Percentiles rank a stretch among this genome's conserved stretches.
Evolutionary conservation across 2,888 invertebrate genomes (phyloP).

Genomic region (Tetheella fluctuosa): DNA sequence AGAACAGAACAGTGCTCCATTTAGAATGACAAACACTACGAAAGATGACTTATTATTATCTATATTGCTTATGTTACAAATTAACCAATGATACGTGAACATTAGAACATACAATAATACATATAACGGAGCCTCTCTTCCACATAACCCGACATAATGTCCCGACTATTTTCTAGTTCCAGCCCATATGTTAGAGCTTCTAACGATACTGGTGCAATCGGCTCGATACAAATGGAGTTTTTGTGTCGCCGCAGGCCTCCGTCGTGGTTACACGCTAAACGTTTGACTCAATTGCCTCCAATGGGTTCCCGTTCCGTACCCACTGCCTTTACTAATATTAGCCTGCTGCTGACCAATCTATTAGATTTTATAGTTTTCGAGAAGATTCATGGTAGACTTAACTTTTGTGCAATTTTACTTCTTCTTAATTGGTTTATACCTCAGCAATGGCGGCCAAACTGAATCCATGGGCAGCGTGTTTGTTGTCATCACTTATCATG

Average conservation of each 20-base stretch:
- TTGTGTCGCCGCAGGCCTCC: slow-evolving; percentile 55
- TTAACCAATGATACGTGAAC: no score
- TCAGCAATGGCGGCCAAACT: no score
- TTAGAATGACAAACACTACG: no score
- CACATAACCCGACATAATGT: neutral
- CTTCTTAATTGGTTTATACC: no score
- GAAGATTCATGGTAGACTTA: no score
- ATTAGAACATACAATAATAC: neutral
- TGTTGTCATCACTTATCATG: no score
- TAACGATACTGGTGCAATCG: slow-evolving; percentile 36
- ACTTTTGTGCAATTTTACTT: no score
- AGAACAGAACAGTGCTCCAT: no score
- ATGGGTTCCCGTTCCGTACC: slow-evolving; percentile 35
- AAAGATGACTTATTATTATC: no score
- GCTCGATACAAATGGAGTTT: slow-evolving; percentile 62
- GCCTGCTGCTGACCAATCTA: slow-evolving; percentile 12
- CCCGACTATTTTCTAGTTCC: slow-evolving; percentile 1
- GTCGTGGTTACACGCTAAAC: slow-evolving; percentile 66
- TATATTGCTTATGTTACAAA: no score
- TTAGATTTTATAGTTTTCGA: no score
- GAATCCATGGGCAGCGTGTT: no score
- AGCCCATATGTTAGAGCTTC: neutral
- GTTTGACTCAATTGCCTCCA: slow-evolving; percentile 58
- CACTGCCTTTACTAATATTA: slow-evolving; percentile 39
- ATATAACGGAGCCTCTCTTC: neutral